Percentiles rank a stretch among this genome's conserved stretches.
Conservation (phyloP, 2,888 invertebrate species). For the Azorinus chamasolen region DNA sequence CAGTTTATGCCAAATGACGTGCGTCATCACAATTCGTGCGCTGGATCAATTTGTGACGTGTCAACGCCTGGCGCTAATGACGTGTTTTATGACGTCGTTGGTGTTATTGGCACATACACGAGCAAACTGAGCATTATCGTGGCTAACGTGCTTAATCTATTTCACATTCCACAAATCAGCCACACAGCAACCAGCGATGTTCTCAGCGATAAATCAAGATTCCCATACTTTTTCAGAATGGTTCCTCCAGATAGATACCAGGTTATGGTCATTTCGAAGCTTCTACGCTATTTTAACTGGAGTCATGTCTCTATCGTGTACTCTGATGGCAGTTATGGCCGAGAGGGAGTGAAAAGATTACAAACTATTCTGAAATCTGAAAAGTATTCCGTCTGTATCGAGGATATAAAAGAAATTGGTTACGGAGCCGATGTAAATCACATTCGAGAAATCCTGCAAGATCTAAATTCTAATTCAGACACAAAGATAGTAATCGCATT, state of each 20-base stretch:
- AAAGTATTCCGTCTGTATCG: conserved; percentile 70
- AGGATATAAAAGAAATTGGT: conserved; percentile 65
- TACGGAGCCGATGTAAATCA: conserved; percentile 25
- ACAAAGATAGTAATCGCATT: conserved; percentile 78
- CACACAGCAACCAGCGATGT: conserved; percentile 79
- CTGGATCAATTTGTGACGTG: background rate
- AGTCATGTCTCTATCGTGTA: conserved; percentile 92
- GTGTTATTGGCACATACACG: conserved; percentile 80
- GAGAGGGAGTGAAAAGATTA: conserved; percentile 70
- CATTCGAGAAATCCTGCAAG: conserved; percentile 24
- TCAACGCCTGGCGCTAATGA: background rate
- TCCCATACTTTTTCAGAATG: conserved; percentile 81
- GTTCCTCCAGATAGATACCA: conserved; percentile 81
- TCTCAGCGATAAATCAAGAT: conserved; percentile 77
- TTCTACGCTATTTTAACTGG: conserved; percentile 88
- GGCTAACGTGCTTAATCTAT: conserved; percentile 77
- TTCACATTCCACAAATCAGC: conserved; percentile 79
- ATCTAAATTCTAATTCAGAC: conserved; percentile 25
- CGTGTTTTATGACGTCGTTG: conserved; percentile 76
- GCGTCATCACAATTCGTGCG: conserved; percentile 6
- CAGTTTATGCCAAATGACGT: conserved; percentile 70
- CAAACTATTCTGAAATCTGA: conserved; percentile 32
- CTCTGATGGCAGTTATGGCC: conserved; percentile 89
- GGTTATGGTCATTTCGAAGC: conserved; percentile 73
- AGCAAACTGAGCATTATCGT: conserved; percentile 77